phyloP scores from a whole-genome alignment of 2,113 vertebrate species.

The Microcebus ravelobensis region DNA sequence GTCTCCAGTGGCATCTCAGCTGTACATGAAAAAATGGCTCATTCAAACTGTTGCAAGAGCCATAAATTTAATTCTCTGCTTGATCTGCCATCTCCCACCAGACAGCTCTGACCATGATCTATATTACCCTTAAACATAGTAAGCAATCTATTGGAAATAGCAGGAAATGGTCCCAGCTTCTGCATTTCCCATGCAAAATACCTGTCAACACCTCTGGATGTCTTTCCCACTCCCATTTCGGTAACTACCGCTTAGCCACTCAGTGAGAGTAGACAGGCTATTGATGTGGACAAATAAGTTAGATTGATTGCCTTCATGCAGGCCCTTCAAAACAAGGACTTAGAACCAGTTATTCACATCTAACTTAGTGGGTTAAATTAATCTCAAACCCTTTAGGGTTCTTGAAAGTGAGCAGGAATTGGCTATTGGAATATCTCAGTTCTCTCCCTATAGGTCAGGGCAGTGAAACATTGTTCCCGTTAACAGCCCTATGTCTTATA shows the following conservation, averaged over 20 bases:
- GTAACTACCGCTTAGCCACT: background rate
- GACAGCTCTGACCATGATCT: slow-evolving; percentile 13
- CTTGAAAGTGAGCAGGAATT: background rate
- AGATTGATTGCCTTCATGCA: background rate
- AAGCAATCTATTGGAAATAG: slow-evolving; percentile 12
- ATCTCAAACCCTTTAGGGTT: background rate
- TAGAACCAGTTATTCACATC: slow-evolving; percentile 28
- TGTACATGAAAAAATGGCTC: background rate
- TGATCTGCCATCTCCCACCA: background rate
- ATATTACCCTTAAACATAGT: background rate
- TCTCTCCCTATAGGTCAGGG: background rate
- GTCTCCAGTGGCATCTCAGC: background rate
- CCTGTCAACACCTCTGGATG: background rate
- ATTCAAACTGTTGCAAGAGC: background rate
- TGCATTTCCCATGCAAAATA: background rate
- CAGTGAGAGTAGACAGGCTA: background rate
- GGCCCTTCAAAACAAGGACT: background rate
- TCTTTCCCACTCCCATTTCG: background rate
- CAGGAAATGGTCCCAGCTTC: background rate
- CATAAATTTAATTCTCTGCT: slow-evolving; percentile 42
- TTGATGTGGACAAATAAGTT: background rate
- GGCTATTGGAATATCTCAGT: background rate
- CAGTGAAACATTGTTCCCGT: background rate
- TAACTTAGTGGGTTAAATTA: background rate
- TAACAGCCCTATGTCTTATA: background rate